phyloP scores from a whole-genome alignment of 2,888 invertebrate species.

The Luperina testacea region DNA sequence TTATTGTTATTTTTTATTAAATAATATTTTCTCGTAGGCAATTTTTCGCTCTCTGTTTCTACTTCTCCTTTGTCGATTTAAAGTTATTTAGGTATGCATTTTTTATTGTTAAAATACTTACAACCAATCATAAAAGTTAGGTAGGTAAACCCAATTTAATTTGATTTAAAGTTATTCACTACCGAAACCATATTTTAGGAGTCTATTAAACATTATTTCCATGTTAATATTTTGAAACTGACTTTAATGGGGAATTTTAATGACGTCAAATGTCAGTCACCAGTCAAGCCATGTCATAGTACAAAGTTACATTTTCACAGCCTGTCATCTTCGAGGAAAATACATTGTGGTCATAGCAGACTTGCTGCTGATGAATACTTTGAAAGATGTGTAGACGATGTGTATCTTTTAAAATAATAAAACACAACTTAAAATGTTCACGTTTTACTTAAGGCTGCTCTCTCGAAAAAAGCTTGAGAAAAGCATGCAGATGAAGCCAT shows the following conservation, averaged over 20 bases:
- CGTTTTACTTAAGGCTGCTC: neutral
- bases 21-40: too few relatives aligned
- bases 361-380: neutral
- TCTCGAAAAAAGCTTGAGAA: too few relatives aligned
- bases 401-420: neutral
- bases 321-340: constrained; percentile 32
- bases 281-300: constrained; percentile 10
- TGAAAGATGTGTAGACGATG: neutral
- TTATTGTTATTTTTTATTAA: neutral
- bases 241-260: constrained; percentile 8
- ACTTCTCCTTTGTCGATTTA: neutral
- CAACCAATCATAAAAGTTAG: neutral
- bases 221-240: neutral
- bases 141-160: neutral
- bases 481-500: too few relatives aligned
- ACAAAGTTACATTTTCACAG: constrained; percentile 30
- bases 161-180: neutral
- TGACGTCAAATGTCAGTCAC: constrained; percentile 48
- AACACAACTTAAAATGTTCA: neutral
- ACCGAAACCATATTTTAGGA: neutral
- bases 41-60: neutral
- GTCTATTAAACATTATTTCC: neutral
- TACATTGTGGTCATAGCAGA: neutral
- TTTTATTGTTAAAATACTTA: neutral
- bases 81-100: neutral